phyloP scores from a whole-genome alignment of 2,113 vertebrate genomes.

The Burhinus oedicnemus region DNA sequence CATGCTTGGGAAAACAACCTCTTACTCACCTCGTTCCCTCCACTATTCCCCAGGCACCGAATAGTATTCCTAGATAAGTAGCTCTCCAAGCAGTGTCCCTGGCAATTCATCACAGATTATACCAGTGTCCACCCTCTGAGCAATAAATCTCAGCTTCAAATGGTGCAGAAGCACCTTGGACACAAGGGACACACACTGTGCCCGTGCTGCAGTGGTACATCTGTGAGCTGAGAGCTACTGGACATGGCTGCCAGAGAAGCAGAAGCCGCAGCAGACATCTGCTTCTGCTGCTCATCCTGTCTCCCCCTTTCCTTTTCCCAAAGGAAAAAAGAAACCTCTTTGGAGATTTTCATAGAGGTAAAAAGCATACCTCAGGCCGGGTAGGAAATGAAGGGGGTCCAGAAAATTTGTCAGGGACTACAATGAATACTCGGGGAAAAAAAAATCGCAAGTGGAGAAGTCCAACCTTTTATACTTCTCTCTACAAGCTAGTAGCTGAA shows the following conservation, averaged over 20 bases:
- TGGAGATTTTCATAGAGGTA: background rate
- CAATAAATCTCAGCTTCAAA: background rate
- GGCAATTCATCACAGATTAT: background rate
- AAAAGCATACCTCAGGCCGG: fast-evolving
- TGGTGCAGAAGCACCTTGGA: background rate
- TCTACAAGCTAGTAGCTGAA: background rate
- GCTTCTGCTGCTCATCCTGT: background rate
- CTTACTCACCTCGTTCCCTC: background rate
- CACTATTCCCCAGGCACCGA: background rate
- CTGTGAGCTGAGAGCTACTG: background rate
- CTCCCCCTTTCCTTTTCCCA: background rate
- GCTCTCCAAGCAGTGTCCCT: background rate
- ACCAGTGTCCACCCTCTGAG: background rate
- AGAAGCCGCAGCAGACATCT: background rate
- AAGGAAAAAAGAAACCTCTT: fast-evolving
- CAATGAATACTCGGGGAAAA: background rate
- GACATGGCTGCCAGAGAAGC: fast-evolving
- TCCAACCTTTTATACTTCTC: background rate
- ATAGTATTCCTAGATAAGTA: background rate
- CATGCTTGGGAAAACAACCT: background rate
- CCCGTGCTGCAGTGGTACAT: background rate
- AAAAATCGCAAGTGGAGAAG: background rate
- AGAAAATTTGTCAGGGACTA: background rate
- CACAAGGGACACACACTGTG: fast-evolving
- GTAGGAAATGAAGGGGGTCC: background rate